phyloP scores from a whole-genome alignment of 2,113 vertebrate genomes.

The Notechis scutatus region DNA sequence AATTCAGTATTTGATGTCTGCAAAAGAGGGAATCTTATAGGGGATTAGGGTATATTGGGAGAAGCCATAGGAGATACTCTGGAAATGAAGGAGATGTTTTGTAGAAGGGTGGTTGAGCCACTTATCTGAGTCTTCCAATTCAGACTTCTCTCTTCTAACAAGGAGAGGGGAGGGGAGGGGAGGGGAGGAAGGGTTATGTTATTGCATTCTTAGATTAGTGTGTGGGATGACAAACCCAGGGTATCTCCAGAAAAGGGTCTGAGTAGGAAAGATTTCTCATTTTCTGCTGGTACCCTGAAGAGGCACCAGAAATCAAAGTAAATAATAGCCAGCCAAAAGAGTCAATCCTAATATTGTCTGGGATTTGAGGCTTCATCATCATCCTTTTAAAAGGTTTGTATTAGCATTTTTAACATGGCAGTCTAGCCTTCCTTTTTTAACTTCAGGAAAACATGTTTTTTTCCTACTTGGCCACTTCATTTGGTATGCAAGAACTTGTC shows the following conservation, averaged over 20 bases:
- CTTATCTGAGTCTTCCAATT: neutral
- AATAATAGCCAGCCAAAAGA: neutral
- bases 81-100: neutral
- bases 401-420: neutral
- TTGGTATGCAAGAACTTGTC: neutral
- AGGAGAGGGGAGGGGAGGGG: too few species aligned
- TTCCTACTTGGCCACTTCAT: neutral
- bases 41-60: neutral
- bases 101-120: neutral
- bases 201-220: neutral
- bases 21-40: neutral
- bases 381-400: neutral
- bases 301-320: neutral
- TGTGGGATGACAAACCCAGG: neutral
- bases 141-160: neutral
- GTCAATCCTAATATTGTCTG: neutral
- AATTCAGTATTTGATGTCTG: neutral
- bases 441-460: neutral
- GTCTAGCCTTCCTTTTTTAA: neutral
- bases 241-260: neutral
- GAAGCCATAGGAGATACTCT: neutral
- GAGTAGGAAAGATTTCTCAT: neutral
- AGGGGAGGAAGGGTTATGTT: neutral
- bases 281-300: neutral
- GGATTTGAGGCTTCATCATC: neutral